Percentiles rank a stretch among this genome's conserved stretches.
Evolutionary conservation across 2,113 vertebrate genomes (phyloP).

Genomic region (Garra rufa): DNA sequence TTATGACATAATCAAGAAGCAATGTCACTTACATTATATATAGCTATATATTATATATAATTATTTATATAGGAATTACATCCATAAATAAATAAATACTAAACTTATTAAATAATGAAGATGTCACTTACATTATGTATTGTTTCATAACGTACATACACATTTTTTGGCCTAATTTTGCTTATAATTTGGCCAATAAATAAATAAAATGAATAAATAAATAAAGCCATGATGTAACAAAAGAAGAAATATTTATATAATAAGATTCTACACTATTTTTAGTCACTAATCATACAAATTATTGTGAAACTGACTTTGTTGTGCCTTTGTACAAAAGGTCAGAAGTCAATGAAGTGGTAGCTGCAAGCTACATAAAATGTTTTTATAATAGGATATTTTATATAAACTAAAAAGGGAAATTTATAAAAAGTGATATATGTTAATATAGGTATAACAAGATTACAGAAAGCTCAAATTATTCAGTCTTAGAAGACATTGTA

Average conservation of each 20-base stretch:
- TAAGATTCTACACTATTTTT: background rate
- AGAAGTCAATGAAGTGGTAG: background rate
- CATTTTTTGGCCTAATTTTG: background rate
- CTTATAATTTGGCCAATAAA: background rate
- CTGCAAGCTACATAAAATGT: background rate
- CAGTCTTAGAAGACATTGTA: background rate
- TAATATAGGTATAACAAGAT: background rate
- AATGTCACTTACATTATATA: no score
- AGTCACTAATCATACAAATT: background rate
- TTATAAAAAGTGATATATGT: background rate
- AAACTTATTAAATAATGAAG: background rate
- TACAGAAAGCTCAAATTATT: no score
- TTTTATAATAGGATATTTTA: background rate
- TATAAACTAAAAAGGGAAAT: background rate
- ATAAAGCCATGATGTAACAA: background rate
- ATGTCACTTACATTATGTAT: background rate
- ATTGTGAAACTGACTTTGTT: background rate
- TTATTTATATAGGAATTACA: no score
- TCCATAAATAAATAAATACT: background rate
- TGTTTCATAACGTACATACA: background rate
- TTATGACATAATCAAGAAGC: background rate
- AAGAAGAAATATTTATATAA: background rate
- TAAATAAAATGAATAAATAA: background rate
- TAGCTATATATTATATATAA: no score
- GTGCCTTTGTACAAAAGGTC: background rate